These are phyloP conservation scores for Trichopoda pennipes DNA, from an alignment of 2,888 invertebrate genomes.

Conservation along the genomic window DNA sequence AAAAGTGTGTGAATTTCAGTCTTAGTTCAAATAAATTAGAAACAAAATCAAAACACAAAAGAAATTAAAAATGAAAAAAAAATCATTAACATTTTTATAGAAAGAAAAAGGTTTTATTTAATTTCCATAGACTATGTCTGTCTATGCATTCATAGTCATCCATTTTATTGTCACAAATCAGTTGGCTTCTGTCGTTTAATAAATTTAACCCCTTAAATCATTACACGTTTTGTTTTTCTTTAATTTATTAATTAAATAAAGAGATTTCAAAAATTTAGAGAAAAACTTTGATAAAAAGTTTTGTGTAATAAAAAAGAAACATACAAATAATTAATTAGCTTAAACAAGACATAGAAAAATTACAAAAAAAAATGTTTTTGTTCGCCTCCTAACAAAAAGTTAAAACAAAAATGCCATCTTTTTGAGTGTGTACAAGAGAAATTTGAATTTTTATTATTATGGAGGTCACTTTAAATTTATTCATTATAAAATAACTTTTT, in stretches of 20 bases:
- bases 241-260: constrained; percentile 37
- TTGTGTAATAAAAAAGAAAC: constrained; percentile 30
- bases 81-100: constrained; percentile 1
- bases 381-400: not conserved
- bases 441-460: no score
- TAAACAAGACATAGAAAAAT: not conserved
- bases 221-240: constrained; percentile 50
- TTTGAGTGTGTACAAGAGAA: no score
- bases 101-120: constrained; percentile 11
- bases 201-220: constrained; percentile 53
- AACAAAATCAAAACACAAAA: not conserved
- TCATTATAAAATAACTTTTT: no score
- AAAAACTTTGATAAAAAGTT: no score
- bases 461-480: no score
- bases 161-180: constrained; percentile 11
- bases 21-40: not conserved
- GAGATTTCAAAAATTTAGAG: not conserved
- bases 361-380: not conserved
- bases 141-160: not conserved
- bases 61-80: not conserved
- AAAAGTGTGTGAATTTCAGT: constrained; percentile 51
- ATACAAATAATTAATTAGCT: not conserved
- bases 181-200: constrained; percentile 15
- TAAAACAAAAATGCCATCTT: not conserved
- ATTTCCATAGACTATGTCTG: not conserved